phyloP scores from a whole-genome alignment of 2,888 invertebrate species.

The Lottia scabra region DNA sequence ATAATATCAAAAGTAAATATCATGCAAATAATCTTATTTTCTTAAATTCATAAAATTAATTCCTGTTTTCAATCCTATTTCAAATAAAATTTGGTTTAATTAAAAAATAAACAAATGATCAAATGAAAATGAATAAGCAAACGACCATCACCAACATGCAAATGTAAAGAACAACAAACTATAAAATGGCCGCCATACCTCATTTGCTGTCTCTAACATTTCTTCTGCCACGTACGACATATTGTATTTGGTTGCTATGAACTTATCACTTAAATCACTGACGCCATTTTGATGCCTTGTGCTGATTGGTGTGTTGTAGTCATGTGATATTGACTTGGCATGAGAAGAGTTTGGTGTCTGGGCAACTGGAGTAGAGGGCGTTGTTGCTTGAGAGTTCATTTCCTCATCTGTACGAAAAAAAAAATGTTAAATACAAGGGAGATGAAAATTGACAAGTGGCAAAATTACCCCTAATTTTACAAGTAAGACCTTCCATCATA shows the following conservation, averaged over 20 bases:
- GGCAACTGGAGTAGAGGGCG: neutral
- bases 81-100: no score
- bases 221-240: conserved; percentile 49
- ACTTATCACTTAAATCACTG: conserved; percentile 46
- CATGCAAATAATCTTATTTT: no score
- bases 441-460: no score
- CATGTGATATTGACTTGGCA: conserved; percentile 8
- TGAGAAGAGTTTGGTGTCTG: neutral
- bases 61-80: no score
- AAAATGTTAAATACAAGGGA: neutral
- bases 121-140: no score
- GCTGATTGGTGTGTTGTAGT: conserved; percentile 7
- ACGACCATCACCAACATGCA: no score
- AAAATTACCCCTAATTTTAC: no score
- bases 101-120: no score
- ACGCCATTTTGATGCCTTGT: conserved; percentile 31
- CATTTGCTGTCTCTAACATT: conserved; percentile 49
- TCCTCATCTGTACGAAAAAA: conserved; percentile 12
- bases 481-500: no score
- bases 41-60: no score
- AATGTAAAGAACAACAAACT: neutral
- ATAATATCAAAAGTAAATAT: no score
- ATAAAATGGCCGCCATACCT: conserved; percentile 34
- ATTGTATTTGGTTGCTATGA: conserved; percentile 41
- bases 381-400: conserved; percentile 2